Base-by-base conservation (phyloP, 2,113 vertebrate species). In the Tragulus kanchil region DNA sequence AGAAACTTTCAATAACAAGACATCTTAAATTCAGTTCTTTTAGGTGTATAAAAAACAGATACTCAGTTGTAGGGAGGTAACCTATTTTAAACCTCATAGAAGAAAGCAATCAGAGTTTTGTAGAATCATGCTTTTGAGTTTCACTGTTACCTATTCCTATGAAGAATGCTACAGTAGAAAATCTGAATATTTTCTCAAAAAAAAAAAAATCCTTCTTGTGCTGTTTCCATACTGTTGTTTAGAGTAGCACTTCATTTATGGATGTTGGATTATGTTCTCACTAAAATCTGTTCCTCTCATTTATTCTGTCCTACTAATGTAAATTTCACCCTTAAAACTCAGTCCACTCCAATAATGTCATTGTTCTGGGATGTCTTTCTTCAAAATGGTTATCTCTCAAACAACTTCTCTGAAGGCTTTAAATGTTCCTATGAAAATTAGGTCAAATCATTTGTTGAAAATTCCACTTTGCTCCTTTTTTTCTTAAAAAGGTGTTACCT, bases 381-480 rank as follows among this genome's bases (percentile, higher is more conserved):
- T 85, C 75, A 97, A 90, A 96, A 91, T 26, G 56, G 59, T 69
- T 93, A 89, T 89, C 75, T 92, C 85, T 91, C 85, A 93, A 92
- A 94, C 56, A 90, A 90, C 26, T 81, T 95, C 81, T 88, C 31
- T 95, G 59, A 97, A 86, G 59, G 25, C 77, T 92, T 97, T 94
- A 93, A 97, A 78, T 90, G 82, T 56, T 94, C 58, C 31, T 90
- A 62, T 95, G 69, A 97, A 98, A 97, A 93, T 87, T 36, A 95
- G 90, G 90, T 97, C 69, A 97, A 96, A 89, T 59, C 69, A 95
- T 96, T 97, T 94, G 77, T 54, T 97, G 67, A 97, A 97, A 95
- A 96, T 95, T 98, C 69, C 91, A 97, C 31, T 92, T 67, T 87
- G 45, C 31, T 73, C 17, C 28, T 58, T 81, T 81, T 54, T 52